Conservation (phyloP, 2,888 invertebrate species). For the Tipula confusa region DNA sequence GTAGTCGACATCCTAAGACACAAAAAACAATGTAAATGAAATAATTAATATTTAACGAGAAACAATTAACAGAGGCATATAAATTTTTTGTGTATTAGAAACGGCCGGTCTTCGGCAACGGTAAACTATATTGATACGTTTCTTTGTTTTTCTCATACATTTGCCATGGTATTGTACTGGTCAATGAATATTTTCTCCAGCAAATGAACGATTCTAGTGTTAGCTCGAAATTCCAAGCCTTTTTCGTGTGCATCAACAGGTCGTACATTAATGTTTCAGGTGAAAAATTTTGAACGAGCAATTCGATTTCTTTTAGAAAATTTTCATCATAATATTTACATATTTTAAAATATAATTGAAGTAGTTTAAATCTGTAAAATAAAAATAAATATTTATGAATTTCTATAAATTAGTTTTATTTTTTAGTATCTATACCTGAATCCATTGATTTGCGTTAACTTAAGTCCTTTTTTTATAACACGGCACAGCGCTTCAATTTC, state of each 20-base stretch:
- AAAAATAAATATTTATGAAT: neutral
- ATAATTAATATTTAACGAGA: neutral
- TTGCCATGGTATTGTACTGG: neutral
- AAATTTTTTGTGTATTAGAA: neutral
- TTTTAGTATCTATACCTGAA: neutral
- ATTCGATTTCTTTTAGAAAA: neutral
- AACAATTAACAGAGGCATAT: neutral
- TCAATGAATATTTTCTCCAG: neutral
- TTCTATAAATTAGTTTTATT: too few relatives aligned
- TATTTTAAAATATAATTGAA: neutral
- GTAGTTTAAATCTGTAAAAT: neutral
- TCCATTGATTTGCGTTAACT: neutral
- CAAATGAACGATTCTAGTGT: neutral
- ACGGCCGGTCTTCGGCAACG: neutral
- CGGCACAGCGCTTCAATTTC: neutral
- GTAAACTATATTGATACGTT: neutral
- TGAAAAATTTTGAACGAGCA: neutral
- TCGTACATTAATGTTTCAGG: neutral
- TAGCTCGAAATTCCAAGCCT: neutral
- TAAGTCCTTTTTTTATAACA: neutral
- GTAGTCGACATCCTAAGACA: slow-evolving; percentile 83
- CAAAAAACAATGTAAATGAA: slow-evolving; percentile 58
- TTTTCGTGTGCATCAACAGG: neutral
- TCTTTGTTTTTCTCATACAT: neutral
- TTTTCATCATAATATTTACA: neutral